These are phyloP conservation scores for Melitaea cinxia DNA, from an alignment of 1,140 invertebrate genomes.

Conservation along the genomic window DNA sequence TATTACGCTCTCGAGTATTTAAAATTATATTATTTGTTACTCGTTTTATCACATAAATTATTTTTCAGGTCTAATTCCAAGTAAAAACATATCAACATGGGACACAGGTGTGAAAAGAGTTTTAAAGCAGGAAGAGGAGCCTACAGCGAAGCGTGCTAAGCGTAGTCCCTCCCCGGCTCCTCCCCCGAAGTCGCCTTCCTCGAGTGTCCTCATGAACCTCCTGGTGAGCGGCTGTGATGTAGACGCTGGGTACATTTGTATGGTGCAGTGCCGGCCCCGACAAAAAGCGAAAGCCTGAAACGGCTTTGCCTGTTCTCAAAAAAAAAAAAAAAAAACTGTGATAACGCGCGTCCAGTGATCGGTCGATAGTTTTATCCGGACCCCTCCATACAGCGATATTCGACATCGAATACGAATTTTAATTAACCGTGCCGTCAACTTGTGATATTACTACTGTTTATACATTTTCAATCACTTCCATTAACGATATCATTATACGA, in stretches of 20 bases:
- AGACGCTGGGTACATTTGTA: slow-evolving; percentile 93
- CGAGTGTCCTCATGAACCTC: slow-evolving; percentile 94
- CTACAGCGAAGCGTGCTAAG: slow-evolving; percentile 64
- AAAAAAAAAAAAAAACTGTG: slow-evolving; percentile 71
- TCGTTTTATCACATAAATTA: background rate
- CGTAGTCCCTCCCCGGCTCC: slow-evolving; percentile 69
- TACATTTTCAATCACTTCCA: slow-evolving; percentile 40
- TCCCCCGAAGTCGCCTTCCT: slow-evolving; percentile 76
- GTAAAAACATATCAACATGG: slow-evolving; percentile 66
- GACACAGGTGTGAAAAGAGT: slow-evolving; percentile 72
- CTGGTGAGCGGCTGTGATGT: slow-evolving; percentile 95
- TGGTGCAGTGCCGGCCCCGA: slow-evolving; percentile 85
- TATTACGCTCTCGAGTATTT: background rate
- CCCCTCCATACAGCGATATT: slow-evolving; percentile 25
- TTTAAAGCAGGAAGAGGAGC: slow-evolving; percentile 70
- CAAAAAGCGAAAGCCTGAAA: slow-evolving; percentile 74
- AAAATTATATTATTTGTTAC: background rate
- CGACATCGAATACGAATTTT: slow-evolving; percentile 51
- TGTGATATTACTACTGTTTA: slow-evolving; percentile 65
- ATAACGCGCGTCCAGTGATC: slow-evolving; percentile 77
- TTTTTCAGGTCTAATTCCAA: slow-evolving; percentile 69
- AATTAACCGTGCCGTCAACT: slow-evolving; percentile 65
- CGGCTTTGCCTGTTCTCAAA: slow-evolving; percentile 34
- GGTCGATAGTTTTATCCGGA: slow-evolving; percentile 42
- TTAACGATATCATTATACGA: slow-evolving; percentile 44